Percentiles rank a stretch among this genome's conserved stretches.
Evolutionary conservation across 2,888 invertebrate species (phyloP).

Genomic region (Tetheella fluctuosa): DNA sequence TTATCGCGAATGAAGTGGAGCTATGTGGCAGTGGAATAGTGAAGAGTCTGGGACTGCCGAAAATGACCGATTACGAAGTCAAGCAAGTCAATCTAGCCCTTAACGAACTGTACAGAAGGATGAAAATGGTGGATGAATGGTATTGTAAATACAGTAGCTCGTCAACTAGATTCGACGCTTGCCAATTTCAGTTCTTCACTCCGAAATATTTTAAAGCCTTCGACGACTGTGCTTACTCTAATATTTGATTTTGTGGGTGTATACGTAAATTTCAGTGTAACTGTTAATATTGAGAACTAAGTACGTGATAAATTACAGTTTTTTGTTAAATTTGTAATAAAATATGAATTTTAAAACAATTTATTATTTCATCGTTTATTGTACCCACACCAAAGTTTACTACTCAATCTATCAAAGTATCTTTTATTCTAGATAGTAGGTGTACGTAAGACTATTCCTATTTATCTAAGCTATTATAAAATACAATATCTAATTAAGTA

Average conservation of each 20-base stretch:
- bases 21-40: conserved; percentile 74
- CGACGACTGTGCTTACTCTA: conserved; percentile 68
- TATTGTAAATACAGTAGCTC: conserved; percentile 56
- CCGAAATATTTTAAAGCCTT: conserved; percentile 44
- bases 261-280: conserved; percentile 17
- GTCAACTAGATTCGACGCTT: conserved; percentile 49
- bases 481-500: not conserved
- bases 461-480: too few species aligned
- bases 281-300: conserved; percentile 14
- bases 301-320: conserved; percentile 21
- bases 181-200: conserved; percentile 55
- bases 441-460: not conserved
- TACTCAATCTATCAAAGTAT: not conserved
- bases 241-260: conserved; percentile 37
- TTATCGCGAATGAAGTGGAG: conserved; percentile 68
- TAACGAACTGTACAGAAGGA: conserved; percentile 52
- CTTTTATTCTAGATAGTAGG: not conserved
- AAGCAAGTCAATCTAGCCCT: conserved; percentile 64
- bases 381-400: not conserved
- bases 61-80: conserved; percentile 70
- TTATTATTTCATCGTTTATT: not conserved
- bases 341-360: not conserved
- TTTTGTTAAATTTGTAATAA: not conserved
- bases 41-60: conserved; percentile 76
- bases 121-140: conserved; percentile 59